Base-by-base conservation (phyloP, 2,888 invertebrate species). In the Petrolisthes cinctipes region DNA sequence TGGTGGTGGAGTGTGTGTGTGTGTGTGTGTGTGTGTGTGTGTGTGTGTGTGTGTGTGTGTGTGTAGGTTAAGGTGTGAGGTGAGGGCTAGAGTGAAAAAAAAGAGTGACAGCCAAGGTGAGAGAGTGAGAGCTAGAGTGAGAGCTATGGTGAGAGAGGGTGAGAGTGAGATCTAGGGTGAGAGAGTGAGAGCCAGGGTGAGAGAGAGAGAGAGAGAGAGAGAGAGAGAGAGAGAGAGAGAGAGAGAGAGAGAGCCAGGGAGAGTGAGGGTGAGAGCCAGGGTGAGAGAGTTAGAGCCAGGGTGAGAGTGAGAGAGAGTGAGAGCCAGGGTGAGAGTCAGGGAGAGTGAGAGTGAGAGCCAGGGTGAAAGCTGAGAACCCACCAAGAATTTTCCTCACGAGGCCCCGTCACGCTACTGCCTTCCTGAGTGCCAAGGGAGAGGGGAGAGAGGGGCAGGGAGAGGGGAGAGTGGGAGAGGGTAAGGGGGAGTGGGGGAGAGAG, bases 161-260 rank as follows among this genome's bases (percentile, higher is more conserved):
- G 61, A 7, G 61, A 61, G 6, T 6, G 11, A 61, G 78, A 54
- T 14, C n/a, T 51, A 54, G 56, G 17, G 79, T 20, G 79, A 56
- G 9, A 56, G 57, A 20, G 20, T 5, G 56, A 79, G 3, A 57
- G 79, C 4, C 20, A 57, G 20, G 20, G 79, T n/a, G 54, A 56
- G 79, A 56, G 57, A 56, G 57, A 56, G 56, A 79, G 79, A 79
- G 56, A 56, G 79, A 79, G 56, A 79, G 79, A 9, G 61, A 9
- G 61, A 14, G 14, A 61, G 61, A 9, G 6, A 14, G 61, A 61
- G 14, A 14, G 6, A 14, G 61, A 61, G 4, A 54, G n/a, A 80
- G 54, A 80, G n/a, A 53, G 17, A 54, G 17, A 80, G 14, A 80
- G n/a, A 80, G n/a, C n/a, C 17, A 80, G 17, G 23, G 37, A 7